Conservation (phyloP, 2,888 invertebrate genomes). For the Scotopteryx bipunctaria region DNA sequence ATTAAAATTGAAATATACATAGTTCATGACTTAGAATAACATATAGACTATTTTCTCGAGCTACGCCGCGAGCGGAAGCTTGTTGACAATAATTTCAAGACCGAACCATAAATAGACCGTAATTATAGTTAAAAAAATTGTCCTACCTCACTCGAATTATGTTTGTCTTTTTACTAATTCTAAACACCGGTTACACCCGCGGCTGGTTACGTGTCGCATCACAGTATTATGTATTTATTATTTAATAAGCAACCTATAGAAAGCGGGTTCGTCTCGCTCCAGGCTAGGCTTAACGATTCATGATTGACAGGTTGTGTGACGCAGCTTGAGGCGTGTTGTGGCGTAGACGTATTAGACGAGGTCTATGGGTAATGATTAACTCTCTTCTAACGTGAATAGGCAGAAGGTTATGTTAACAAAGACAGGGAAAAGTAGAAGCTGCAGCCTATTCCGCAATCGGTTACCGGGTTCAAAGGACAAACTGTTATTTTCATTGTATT, state of each 20-base stretch:
- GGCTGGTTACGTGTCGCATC: constrained; percentile 30
- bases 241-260: constrained; percentile 35
- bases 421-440: too few species aligned
- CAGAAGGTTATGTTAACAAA: too few species aligned
- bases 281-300: constrained; percentile 31
- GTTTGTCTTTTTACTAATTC: constrained; percentile 26
- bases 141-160: constrained; percentile 21
- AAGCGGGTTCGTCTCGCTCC: constrained; percentile 35
- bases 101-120: constrained; percentile 12
- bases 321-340: constrained; percentile 25
- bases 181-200: constrained; percentile 22
- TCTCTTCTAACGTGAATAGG: too few species aligned
- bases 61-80: too few species aligned
- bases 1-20: too few species aligned
- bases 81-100: constrained; percentile 7
- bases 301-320: constrained; percentile 37
- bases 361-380: too few species aligned
- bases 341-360: constrained; percentile 6
- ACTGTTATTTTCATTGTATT: too few species aligned
- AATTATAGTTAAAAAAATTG: constrained; percentile 19
- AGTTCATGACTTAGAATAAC: too few species aligned
- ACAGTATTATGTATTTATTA: constrained; percentile 37
- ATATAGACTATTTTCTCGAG: too few species aligned
- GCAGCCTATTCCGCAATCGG: too few species aligned
- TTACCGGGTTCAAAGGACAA: too few species aligned